phyloP scores from a whole-genome alignment of 2,888 invertebrate genomes.

The Drepanosiphum platanoidis region DNA sequence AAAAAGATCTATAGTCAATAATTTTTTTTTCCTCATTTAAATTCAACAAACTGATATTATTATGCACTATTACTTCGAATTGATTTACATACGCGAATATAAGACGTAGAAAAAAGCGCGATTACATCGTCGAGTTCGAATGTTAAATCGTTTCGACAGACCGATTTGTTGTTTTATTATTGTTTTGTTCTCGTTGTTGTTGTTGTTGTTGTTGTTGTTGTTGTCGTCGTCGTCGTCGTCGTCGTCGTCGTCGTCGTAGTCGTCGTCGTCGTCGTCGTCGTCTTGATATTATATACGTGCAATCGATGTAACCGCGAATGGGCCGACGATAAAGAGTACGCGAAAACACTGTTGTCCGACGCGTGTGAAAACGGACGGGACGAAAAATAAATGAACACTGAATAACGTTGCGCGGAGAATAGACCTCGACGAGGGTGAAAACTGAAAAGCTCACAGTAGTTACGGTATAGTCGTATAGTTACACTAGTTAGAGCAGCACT shows the following conservation, averaged over 20 bases:
- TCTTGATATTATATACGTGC: no score
- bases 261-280: not conserved
- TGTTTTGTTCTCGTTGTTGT: conserved; percentile 8
- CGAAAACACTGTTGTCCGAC: not conserved
- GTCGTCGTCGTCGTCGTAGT: not conserved
- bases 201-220: conserved; percentile 16
- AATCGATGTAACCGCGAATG: not conserved
- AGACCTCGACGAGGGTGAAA: conserved; percentile 21
- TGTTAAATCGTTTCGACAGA: conserved; percentile 26
- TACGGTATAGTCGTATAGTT: no score
- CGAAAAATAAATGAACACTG: conserved; percentile 3
- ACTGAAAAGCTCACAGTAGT: conserved; percentile 12
- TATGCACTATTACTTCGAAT: conserved; percentile 19
- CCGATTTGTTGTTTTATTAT: no score
- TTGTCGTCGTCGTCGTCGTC: not conserved
- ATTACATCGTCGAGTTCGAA: conserved; percentile 16
- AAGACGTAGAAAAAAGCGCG: conserved; percentile 33
- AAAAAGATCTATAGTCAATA: not conserved
- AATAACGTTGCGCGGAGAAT: not conserved
- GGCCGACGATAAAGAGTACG: not conserved
- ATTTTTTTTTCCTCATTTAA: not conserved
- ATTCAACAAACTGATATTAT: conserved; percentile 13
- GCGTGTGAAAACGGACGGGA: not conserved
- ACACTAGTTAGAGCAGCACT: not conserved
- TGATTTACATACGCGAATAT: conserved; percentile 27